Conservation (phyloP, 1,140 invertebrate genomes). For the Drosophila chauvacae region DNA sequence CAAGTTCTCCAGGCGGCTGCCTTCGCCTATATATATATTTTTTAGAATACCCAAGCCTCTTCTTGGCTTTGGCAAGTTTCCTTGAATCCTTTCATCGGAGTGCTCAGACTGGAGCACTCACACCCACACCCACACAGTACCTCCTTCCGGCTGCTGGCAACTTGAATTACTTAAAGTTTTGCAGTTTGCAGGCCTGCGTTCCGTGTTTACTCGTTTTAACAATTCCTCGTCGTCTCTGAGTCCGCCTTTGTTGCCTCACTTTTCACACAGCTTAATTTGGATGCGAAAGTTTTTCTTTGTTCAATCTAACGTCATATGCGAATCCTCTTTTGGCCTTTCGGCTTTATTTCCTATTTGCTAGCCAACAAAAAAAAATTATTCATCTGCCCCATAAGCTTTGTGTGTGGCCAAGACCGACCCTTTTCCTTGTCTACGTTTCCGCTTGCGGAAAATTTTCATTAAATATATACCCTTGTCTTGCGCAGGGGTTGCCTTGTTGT, state of each 20-base stretch:
- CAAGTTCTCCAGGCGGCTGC: conserved; percentile 33
- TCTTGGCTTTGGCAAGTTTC: conserved; percentile 65
- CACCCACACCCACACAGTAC: neutral
- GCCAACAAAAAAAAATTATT: conserved; percentile 21
- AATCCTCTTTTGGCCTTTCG: conserved; percentile 32
- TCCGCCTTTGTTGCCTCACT: conserved; percentile 16
- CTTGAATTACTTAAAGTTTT: conserved; percentile 67
- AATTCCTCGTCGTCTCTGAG: conserved; percentile 1
- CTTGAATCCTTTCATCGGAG: conserved; percentile 63
- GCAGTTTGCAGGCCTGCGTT: conserved; percentile 29
- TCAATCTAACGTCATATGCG: conserved; percentile 47
- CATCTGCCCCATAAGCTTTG: conserved; percentile 21
- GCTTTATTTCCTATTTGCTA: conserved; percentile 43
- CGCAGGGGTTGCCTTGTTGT: conserved; percentile 5
- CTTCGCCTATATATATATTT: conserved; percentile 6
- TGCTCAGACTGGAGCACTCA: conserved; percentile 43
- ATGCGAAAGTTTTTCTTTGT: conserved; percentile 44
- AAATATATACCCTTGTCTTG: conserved; percentile 35
- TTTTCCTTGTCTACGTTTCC: conserved; percentile 30
- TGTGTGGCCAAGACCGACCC: conserved; percentile 9
- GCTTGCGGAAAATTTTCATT: conserved; percentile 45
- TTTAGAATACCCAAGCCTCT: conserved; percentile 47
- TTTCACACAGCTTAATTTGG: conserved; percentile 47
- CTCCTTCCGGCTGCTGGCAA: conserved; percentile 42
- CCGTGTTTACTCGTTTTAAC: conserved; percentile 49